phyloP scores from a whole-genome alignment of 2,797 vertebrate genomes.

The Pangasius sanitwongsei region DNA sequence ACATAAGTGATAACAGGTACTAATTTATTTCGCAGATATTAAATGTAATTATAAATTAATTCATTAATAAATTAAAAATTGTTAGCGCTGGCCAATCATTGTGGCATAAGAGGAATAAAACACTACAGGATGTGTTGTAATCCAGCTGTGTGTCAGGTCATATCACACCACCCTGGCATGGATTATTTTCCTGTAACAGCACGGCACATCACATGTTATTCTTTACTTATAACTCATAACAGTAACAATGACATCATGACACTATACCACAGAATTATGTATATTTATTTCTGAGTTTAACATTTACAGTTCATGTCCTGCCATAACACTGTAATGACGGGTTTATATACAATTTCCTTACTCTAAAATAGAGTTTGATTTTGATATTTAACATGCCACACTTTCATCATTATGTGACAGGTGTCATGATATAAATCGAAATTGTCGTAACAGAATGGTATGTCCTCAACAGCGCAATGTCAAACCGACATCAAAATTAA shows the following conservation, averaged over 20 bases:
- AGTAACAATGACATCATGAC: slow-evolving; percentile 5
- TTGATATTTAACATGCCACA: neutral
- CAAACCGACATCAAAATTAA: neutral
- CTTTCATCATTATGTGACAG: neutral
- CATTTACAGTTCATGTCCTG: neutral
- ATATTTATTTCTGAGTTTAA: neutral
- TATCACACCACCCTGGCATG: neutral
- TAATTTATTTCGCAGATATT: neutral
- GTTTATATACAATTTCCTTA: neutral
- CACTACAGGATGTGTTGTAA: neutral
- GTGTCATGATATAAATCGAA: neutral
- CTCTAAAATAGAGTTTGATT: neutral
- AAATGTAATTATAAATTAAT: neutral
- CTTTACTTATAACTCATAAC: neutral
- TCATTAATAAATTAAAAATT: neutral
- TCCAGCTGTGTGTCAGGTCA: neutral
- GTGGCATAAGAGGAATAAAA: neutral
- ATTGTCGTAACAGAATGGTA: neutral
- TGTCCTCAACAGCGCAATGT: neutral
- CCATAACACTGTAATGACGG: neutral
- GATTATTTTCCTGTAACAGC: neutral
- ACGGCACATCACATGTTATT: neutral
- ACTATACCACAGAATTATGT: neutral
- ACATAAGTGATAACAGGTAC: neutral
- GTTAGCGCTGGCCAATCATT: neutral